Percentiles rank a stretch among this genome's conserved stretches.
Evolutionary conservation across 2,797 vertebrate species (phyloP).

Genomic region (Manis pentadactyla): DNA sequence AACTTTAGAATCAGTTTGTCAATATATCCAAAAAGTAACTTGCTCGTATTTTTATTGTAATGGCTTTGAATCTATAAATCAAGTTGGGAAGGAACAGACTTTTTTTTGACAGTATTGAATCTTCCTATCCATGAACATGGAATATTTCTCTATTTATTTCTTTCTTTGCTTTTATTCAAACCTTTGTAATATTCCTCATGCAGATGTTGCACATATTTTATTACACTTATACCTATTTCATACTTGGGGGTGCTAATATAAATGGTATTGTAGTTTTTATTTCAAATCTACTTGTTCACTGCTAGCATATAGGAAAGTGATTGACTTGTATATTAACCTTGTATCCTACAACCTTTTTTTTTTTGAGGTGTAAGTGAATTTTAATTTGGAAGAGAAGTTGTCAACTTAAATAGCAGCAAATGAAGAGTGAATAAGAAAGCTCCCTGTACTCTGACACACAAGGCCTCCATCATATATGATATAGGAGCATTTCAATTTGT

Average conservation of each 20-base stretch:
- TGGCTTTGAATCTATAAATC: background rate
- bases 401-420: too few relatives aligned
- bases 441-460: too few relatives aligned
- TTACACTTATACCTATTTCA: background rate
- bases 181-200: too few relatives aligned
- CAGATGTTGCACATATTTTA: too few relatives aligned
- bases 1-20: background rate
- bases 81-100: background rate
- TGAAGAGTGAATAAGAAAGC: too few relatives aligned
- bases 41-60: background rate
- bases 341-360: background rate
- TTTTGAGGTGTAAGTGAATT: too few relatives aligned
- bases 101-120: background rate
- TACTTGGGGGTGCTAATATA: background rate
- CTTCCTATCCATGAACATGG: too few relatives aligned
- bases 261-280: background rate
- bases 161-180: too few relatives aligned
- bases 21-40: background rate
- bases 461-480: too few relatives aligned
- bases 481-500: too few relatives aligned
- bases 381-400: too few relatives aligned
- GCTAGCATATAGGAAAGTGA: background rate
- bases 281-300: background rate
- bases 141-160: too few relatives aligned
- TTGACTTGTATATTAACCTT: background rate